A percentile compares a stretch with the other conserved stretches of the same genome.
Evolutionary conservation across 2,797 vertebrate species (phyloP).

Genomic region (Tokudaia muenninki): DNA sequence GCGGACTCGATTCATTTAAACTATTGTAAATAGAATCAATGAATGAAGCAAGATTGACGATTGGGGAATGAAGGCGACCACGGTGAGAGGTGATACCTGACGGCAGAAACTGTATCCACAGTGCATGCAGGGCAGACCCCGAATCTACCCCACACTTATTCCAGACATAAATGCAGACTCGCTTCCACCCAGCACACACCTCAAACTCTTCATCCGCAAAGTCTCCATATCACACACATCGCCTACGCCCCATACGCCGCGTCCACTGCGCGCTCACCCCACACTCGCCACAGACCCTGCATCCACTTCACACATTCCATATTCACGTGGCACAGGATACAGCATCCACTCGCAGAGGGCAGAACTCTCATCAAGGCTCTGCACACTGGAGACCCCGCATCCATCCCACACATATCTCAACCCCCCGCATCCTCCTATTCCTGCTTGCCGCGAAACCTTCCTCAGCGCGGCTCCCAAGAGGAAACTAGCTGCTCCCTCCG

Average conservation of each 20-base stretch:
- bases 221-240: neutral
- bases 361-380: conserved; percentile 44
- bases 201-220: neutral
- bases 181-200: neutral
- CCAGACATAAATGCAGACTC: neutral
- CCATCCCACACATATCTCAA: neutral
- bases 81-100: neutral
- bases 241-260: neutral
- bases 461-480: conserved; percentile 95
- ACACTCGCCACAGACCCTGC: neutral
- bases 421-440: conserved; percentile 30
- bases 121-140: too few relatives aligned
- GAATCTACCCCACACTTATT: neutral
- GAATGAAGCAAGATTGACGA: neutral
- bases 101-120: too few relatives aligned
- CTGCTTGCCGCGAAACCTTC: conserved; percentile 93
- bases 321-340: neutral
- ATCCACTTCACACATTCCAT: neutral
- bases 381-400: neutral
- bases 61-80: neutral
- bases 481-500: conserved; percentile 89
- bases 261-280: neutral
- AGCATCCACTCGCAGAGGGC: neutral
- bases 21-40: neutral
- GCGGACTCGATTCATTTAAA: neutral